Base-by-base conservation (phyloP, 2,797 vertebrate species). In the Rhinogobio ventralis region DNA sequence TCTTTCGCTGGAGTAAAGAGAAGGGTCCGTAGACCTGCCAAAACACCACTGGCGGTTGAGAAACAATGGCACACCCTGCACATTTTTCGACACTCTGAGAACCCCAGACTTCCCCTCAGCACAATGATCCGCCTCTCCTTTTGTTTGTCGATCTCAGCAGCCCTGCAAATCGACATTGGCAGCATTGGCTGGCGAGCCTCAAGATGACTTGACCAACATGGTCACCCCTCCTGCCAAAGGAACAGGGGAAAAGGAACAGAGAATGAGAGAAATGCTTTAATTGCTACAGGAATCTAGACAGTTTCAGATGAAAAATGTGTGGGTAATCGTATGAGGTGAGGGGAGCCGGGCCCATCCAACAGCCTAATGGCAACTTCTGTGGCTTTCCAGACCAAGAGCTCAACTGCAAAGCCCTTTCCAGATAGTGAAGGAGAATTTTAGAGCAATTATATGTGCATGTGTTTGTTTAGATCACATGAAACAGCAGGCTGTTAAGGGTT, bases 31-130 rank as follows among this genome's bases (percentile, higher is more conserved):
- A 64, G 86, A 79, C 75, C 88, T 94, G 94, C 94, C 95, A 95
- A 90, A 93, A 93, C 87, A 87, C 68, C 66, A 91, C 91, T 78
- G 86, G 90, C 89, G 91, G 91, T 94, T 91, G 82, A 89, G 92
- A 92, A 94, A 95, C 94, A 95, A 95, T 95, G 93, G 94, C 93
- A 94, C 90, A 88, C 91, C 93, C 94, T 93, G 91, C 93, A 91
- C 79, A 92, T 93, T 93, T 94, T 92, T 91, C 86, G 83, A 89
- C 90, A 89, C 91, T 91, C 81, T 80, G 87, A 88, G 81, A 94
- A 93, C 90, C 91, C 90, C 87, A 93, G 91, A 94, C 88, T 49
- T 93, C 91, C 92, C 91, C 87, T 86, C 33, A 10, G 88, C 19
- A 86, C 90, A 91, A 87, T 92, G 92, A 94, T 93, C 91, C 91